Evolutionary conservation across 1,140 invertebrate genomes (phyloP), one percentile per base, ranked within the genome.

Genomic region (Phymorhynchus buccinoides): DNA sequence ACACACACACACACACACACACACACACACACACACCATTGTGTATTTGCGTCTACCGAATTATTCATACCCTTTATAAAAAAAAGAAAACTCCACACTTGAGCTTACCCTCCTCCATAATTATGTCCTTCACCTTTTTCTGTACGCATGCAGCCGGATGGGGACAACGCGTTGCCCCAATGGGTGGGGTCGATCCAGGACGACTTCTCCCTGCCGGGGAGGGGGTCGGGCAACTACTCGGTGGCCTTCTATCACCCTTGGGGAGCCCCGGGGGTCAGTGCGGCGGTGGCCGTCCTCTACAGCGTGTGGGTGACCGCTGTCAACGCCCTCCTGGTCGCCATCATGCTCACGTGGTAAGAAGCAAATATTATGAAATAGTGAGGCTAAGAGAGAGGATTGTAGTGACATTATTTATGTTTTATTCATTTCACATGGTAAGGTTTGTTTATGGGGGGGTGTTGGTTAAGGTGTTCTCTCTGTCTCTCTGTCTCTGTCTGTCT

Each of bases 241-340:
- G 80, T 84, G n/a, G 82, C 87, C 35, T 68, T 86, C 48, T 88
- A 84, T 83, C 85, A 86, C 71, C 87, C 87, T 1, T 88, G 87
- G 87, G 87, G 87, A 2, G 73, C 66, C 62, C 87, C 84, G 39
- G 79, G 52, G 35, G 85, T 80, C 80, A 86, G 80, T 39, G 85
- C 85, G 7, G 73, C 80, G 4, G 85, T 85, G 37, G 85, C 87
- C 87, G 80, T 86, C 30, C 32, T 88, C 22, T 88, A 86, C 85
- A 86, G 83, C n/a, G 75, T 52, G 52, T 88, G 87, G 87, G 82
- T 86, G 3, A 84, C 84, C 2, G 83, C 18, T 1, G 79, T 80
- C 35, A 88, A 88, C 68, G 44, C 78, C 22, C 84, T 88, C 39
- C 85, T 88, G 9, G 83, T 88, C 9, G 85, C 85, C 56, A 44